Evolutionary conservation across 2,113 vertebrate genomes (phyloP).

Genomic region (Prochilodus magdalenae): DNA sequence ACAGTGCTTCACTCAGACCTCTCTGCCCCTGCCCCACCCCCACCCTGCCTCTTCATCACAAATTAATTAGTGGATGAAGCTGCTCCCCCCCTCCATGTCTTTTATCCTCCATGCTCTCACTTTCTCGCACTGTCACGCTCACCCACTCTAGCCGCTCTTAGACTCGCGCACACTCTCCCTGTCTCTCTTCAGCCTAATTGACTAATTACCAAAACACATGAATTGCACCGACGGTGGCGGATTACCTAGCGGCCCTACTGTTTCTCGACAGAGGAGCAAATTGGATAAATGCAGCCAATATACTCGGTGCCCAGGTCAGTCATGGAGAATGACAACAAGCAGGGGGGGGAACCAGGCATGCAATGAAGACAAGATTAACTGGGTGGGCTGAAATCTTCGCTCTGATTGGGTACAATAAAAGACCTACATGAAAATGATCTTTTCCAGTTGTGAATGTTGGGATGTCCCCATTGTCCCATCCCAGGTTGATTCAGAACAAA

Average conservation of each 20-base stretch:
- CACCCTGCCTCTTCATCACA: constrained; percentile 42
- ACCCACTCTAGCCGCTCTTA: constrained; percentile 44
- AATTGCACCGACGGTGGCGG: constrained; percentile 4
- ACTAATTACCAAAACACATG: constrained; percentile 37
- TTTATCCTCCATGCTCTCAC: background rate
- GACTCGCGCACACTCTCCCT: constrained; percentile 6
- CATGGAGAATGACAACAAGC: background rate
- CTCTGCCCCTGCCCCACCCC: background rate
- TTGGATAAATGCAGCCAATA: constrained; percentile 13
- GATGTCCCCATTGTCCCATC: too few species aligned
- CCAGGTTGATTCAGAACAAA: too few species aligned
- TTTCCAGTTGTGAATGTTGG: too few species aligned
- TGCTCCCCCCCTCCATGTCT: background rate
- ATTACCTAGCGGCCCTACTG: background rate
- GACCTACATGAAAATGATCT: too few species aligned
- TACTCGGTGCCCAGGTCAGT: background rate
- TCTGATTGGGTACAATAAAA: too few species aligned
- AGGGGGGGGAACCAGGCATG: background rate
- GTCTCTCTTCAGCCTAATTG: constrained; percentile 24
- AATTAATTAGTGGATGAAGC: constrained; percentile 7
- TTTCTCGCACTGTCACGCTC: constrained; percentile 40
- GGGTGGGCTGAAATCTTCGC: too few species aligned
- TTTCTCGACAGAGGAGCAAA: background rate
- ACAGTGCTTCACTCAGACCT: background rate
- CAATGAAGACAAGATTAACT: background rate